Evolutionary conservation across 2,113 vertebrate genomes (phyloP).

Genomic region (Odobenus rosmarus): DNA sequence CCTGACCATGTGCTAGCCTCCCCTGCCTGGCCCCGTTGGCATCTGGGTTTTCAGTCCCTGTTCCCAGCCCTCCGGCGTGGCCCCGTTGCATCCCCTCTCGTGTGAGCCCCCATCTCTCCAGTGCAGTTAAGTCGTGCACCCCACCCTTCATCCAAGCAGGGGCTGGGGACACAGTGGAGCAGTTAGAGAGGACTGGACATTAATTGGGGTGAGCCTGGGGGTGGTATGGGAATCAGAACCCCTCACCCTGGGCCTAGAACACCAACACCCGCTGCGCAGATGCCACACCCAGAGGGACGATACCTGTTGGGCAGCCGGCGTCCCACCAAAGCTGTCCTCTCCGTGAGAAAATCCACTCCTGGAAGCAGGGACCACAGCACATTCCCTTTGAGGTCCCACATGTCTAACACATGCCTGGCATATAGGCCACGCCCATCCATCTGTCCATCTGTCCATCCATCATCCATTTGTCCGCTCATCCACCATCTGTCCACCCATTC

Average conservation of each 20-base stretch:
- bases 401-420: neutral
- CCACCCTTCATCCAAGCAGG: neutral
- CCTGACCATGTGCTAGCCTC: too few species aligned
- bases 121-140: too few species aligned
- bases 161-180: neutral
- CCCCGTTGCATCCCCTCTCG: accelerated
- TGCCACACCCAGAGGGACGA: neutral
- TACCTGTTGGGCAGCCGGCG: neutral
- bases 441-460: neutral
- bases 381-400: neutral
- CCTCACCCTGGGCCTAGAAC: neutral
- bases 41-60: too few species aligned
- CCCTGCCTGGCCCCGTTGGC: neutral
- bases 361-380: too few species aligned
- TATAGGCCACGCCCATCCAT: too few species aligned
- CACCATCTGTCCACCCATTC: neutral
- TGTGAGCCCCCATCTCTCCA: neutral
- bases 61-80: neutral
- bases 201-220: neutral
- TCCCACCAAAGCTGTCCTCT: neutral
- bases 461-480: neutral
- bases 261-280: neutral
- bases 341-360: neutral
- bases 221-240: neutral
- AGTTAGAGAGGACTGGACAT: neutral